These are phyloP conservation scores for Mnemiopsis leidyi DNA, from an alignment of 37 sponge, comb jelly and placozoan species.

Conservation along the genomic window DNA sequence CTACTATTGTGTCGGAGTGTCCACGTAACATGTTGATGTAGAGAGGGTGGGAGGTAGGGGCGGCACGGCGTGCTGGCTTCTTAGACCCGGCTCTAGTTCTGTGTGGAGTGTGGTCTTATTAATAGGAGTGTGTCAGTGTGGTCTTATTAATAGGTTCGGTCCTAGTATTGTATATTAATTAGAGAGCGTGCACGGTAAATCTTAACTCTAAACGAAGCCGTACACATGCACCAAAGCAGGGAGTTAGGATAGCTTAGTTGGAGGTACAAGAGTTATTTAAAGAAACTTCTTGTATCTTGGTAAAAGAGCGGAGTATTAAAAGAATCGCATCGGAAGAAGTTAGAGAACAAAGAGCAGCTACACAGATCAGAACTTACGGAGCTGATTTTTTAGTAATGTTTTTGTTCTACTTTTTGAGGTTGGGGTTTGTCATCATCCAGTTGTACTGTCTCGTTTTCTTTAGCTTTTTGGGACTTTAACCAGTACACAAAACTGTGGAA, in stretches of 20 bases:
- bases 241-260: no score
- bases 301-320: no score
- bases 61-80: not conserved
- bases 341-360: no score
- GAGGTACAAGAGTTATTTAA: no score
- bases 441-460: not conserved
- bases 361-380: not conserved
- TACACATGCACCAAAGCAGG: no score
- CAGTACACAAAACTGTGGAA: constrained; percentile 54
- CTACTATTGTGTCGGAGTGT: constrained; percentile 35
- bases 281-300: no score
- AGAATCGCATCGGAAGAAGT: no score
- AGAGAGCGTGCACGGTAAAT: no score
- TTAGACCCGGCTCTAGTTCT: not conserved
- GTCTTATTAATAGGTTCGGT: no score
- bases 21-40: constrained; percentile 60
- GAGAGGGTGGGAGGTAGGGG: constrained; percentile 63
- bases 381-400: not conserved
- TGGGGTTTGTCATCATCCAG: not conserved
- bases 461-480: constrained; percentile 3
- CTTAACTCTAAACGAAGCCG: no score
- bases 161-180: no score
- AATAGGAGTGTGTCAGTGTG: no score
- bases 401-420: not conserved
- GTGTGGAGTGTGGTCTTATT: not conserved